Conservation (phyloP, 2,888 invertebrate species). For the Meloe dianella region DNA sequence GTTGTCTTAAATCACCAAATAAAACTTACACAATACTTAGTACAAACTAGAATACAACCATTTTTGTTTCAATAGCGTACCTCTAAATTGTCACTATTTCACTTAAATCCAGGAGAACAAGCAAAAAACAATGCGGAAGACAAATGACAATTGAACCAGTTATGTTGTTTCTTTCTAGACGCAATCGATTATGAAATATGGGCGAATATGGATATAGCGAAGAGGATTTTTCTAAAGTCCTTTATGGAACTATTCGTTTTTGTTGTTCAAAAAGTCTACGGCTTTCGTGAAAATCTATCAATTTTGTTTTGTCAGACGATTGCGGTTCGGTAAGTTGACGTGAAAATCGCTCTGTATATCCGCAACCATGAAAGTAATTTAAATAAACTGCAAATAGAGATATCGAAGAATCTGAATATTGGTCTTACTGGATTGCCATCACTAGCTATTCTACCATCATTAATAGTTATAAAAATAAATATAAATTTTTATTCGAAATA, state of each 20-base stretch:
- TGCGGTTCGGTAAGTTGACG: slow-evolving; percentile 42
- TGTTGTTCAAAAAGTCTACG: slow-evolving; percentile 38
- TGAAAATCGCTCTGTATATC: slow-evolving; percentile 50
- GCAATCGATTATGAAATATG: slow-evolving; percentile 55
- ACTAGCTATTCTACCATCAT: background rate
- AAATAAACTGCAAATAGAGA: slow-evolving; percentile 59
- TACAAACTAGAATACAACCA: too few relatives aligned
- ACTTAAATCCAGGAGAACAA: too few relatives aligned
- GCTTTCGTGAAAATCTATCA: slow-evolving; percentile 49
- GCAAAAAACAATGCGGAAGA: slow-evolving; percentile 21
- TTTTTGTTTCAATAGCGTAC: too few relatives aligned
- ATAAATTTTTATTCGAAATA: background rate
- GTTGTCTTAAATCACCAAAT: background rate
- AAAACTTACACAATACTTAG: too few relatives aligned
- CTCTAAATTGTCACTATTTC: too few relatives aligned
- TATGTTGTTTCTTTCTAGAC: slow-evolving; percentile 40
- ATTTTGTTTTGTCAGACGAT: slow-evolving; percentile 48
- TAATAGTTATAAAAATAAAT: background rate
- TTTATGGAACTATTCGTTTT: slow-evolving; percentile 44
- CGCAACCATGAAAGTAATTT: slow-evolving; percentile 51
- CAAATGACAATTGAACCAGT: slow-evolving; percentile 50
- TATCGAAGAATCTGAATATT: slow-evolving; percentile 41
- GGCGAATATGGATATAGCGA: slow-evolving; percentile 48
- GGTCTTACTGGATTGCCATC: slow-evolving; percentile 4
- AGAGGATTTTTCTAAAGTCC: slow-evolving; percentile 44